Conservation (phyloP, 2,113 vertebrate genomes). For the Sminthopsis crassicaudata region DNA sequence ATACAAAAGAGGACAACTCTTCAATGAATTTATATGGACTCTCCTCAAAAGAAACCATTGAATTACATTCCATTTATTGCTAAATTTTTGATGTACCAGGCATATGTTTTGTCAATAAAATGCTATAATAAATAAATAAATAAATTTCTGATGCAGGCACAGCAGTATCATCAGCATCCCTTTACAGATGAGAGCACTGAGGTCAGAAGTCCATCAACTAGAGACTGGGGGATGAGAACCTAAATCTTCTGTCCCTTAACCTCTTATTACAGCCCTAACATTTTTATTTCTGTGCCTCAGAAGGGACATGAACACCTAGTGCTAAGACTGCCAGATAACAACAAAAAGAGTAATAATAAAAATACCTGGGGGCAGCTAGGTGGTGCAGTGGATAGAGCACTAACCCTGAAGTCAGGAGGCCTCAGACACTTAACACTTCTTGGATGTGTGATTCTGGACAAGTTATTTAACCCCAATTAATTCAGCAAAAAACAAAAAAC, state of each 20-base stretch:
- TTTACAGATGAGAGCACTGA: background rate
- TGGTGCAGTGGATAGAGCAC: too few relatives aligned
- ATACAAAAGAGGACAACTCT: background rate
- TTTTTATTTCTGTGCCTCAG: background rate
- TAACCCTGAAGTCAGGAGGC: too few relatives aligned
- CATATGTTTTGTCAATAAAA: too few relatives aligned
- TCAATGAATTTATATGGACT: background rate
- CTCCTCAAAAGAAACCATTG: background rate
- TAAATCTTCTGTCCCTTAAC: background rate
- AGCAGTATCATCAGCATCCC: background rate
- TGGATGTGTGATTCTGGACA: too few relatives aligned
- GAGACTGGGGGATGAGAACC: background rate
- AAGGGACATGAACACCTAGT: background rate
- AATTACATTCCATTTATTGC: background rate
- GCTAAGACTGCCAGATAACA: background rate
- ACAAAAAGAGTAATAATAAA: background rate
- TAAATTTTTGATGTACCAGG: background rate
- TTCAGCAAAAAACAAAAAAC: background rate
- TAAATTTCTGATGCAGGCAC: accelerated
- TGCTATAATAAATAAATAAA: too few relatives aligned
- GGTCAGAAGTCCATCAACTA: background rate
- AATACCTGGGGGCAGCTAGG: too few relatives aligned
- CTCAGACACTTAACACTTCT: too few relatives aligned
- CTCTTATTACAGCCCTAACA: background rate
- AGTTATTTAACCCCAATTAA: too few relatives aligned